These are phyloP conservation scores for Solea solea DNA, from an alignment of 2,113 vertebrate species.

Conservation along the genomic window DNA sequence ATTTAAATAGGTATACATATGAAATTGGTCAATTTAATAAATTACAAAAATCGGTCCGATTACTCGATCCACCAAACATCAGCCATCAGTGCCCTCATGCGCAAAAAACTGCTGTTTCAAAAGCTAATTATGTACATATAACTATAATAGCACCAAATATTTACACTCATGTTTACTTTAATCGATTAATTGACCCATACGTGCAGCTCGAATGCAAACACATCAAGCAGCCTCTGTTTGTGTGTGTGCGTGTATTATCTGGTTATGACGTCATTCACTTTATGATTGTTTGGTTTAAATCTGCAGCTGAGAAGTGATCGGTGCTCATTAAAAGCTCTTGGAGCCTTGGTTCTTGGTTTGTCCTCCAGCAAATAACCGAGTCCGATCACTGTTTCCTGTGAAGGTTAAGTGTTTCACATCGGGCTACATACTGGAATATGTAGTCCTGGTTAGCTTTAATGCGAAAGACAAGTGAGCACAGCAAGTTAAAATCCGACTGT, in stretches of 20 bases:
- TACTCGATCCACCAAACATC: too few relatives aligned
- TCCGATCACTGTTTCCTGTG: slow-evolving; percentile 18
- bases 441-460: neutral
- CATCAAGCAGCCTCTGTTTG: too few relatives aligned
- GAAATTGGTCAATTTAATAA: too few relatives aligned
- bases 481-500: too few relatives aligned
- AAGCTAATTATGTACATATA: too few relatives aligned
- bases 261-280: neutral
- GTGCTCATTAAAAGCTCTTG: neutral
- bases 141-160: too few relatives aligned
- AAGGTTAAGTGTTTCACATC: slow-evolving; percentile 22
- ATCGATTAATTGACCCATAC: neutral
- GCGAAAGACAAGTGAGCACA: too few relatives aligned
- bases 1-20: too few relatives aligned
- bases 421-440: slow-evolving; percentile 12
- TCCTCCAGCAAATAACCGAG: slow-evolving; percentile 42
- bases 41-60: too few relatives aligned
- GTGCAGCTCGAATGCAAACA: neutral
- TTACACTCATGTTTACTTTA: neutral
- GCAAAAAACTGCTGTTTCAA: too few relatives aligned
- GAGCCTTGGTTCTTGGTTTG: neutral
- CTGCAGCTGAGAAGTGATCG: neutral
- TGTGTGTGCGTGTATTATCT: neutral
- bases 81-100: too few relatives aligned
- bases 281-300: neutral